phyloP scores from a whole-genome alignment of 1,140 invertebrate species.

The Aphis gossypii region DNA sequence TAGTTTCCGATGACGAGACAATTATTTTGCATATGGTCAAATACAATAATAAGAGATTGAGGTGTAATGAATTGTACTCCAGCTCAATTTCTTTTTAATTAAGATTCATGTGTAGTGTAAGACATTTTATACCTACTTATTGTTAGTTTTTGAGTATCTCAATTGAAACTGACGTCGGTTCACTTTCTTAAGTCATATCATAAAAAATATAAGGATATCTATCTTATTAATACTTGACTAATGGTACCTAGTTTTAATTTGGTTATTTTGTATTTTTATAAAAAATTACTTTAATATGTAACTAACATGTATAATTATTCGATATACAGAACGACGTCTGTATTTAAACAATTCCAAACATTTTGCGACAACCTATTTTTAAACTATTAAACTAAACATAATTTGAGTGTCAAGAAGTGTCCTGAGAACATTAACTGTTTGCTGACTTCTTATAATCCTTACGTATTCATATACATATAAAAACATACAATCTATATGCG shows the following conservation, averaged over 20 bases:
- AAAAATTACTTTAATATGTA: too few species aligned
- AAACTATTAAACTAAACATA: background rate
- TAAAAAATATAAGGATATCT: background rate
- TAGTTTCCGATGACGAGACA: background rate
- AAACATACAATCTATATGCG: too few species aligned
- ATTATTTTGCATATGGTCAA: background rate
- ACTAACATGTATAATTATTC: too few species aligned
- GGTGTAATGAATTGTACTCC: background rate
- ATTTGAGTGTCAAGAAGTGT: background rate
- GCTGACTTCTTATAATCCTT: background rate
- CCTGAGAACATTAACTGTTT: background rate
- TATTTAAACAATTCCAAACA: background rate
- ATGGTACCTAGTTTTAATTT: background rate
- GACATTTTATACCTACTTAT: background rate
- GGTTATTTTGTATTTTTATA: background rate
- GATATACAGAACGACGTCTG: too few species aligned
- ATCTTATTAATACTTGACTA: background rate
- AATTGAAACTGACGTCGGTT: background rate
- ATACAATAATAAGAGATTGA: background rate
- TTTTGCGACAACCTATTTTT: background rate
- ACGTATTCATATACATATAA: background rate
- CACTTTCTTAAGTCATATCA: background rate
- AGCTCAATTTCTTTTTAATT: background rate
- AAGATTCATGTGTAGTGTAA: background rate
- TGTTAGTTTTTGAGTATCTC: background rate